Evolutionary conservation across 2,797 vertebrate species (phyloP).

Genomic region (Eulemur albifrons): DNA sequence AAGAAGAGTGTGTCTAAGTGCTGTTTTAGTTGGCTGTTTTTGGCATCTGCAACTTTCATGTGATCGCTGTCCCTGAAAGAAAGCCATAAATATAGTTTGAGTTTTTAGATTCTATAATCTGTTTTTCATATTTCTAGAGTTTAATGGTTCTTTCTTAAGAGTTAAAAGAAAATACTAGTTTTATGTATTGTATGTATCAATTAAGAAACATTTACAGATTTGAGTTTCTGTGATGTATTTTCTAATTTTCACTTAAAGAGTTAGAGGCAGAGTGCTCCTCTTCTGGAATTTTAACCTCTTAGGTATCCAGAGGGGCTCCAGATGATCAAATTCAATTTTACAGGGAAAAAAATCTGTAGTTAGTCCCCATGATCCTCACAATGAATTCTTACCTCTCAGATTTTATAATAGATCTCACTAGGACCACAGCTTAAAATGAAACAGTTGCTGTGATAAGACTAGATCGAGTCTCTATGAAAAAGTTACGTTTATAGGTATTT

Average conservation of each 20-base stretch:
- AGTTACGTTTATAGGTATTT: slow-evolving; percentile 14
- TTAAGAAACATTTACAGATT: not conserved
- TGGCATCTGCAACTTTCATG: not conserved
- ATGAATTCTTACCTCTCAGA: slow-evolving; percentile 8
- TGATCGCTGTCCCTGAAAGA: not conserved
- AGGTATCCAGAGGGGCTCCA: not conserved
- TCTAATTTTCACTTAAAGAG: slow-evolving; percentile 13
- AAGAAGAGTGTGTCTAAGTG: not conserved
- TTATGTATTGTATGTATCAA: slow-evolving; percentile 21
- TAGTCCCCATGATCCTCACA: not conserved
- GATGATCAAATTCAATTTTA: not conserved
- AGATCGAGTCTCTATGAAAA: not conserved
- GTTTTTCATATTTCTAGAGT: not conserved
- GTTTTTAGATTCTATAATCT: not conserved
- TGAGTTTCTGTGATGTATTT: slow-evolving; percentile 8
- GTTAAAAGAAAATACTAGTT: slow-evolving; percentile 39
- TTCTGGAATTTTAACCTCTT: slow-evolving; percentile 4
- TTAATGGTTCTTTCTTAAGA: slow-evolving; percentile 28
- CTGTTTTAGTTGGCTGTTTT: not conserved
- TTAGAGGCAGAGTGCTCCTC: not conserved
- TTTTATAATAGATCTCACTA: slow-evolving; percentile 36
- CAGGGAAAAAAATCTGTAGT: not conserved
- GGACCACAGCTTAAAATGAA: not conserved
- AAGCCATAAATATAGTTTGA: not conserved
- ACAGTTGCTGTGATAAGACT: not conserved